Percentiles rank a stretch among this genome's conserved stretches.
These are phyloP conservation scores for Pedicia rivosa DNA, from an alignment of 2,888 invertebrate genomes.

Conservation along the genomic window DNA sequence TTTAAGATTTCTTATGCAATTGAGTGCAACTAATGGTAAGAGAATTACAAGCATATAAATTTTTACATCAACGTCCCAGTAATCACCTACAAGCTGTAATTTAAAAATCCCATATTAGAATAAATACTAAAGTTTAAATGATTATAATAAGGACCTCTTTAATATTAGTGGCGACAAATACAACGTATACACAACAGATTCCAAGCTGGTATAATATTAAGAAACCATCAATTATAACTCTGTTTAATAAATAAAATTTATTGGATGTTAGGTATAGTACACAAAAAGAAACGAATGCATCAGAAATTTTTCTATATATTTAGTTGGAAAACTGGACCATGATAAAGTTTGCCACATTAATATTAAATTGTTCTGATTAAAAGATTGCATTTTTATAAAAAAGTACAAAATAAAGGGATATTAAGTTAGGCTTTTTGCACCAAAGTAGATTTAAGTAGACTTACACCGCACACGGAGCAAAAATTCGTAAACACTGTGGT, in stretches of 20 bases:
- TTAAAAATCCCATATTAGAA: no score
- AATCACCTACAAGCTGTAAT: conserved; percentile 36
- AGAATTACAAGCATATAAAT: conserved; percentile 51
- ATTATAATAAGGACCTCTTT: conserved; percentile 37
- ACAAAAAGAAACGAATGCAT: no score
- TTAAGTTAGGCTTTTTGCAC: conserved; percentile 32
- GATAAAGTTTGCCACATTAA: no score
- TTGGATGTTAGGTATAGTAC: no score
- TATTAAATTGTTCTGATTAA: no score
- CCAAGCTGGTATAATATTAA: conserved; percentile 73
- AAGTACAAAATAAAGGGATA: conserved; percentile 29
- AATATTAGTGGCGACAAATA: conserved; percentile 57
- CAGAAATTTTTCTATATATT: no score
- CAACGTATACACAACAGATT: conserved; percentile 74
- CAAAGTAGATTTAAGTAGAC: background rate
- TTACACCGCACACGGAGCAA: conserved; percentile 38
- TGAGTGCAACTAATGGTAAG: conserved; percentile 49
- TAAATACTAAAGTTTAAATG: no score
- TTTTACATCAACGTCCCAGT: conserved; percentile 32
- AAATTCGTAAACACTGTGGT: conserved; percentile 43
- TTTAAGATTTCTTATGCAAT: conserved; percentile 59
- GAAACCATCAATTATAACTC: conserved; percentile 48
- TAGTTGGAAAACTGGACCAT: no score
- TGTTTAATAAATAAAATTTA: conserved; percentile 30
- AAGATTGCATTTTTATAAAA: no score